These are phyloP conservation scores for Actinemys pallida DNA, from an alignment of 2,113 vertebrate species.

Conservation along the genomic window DNA sequence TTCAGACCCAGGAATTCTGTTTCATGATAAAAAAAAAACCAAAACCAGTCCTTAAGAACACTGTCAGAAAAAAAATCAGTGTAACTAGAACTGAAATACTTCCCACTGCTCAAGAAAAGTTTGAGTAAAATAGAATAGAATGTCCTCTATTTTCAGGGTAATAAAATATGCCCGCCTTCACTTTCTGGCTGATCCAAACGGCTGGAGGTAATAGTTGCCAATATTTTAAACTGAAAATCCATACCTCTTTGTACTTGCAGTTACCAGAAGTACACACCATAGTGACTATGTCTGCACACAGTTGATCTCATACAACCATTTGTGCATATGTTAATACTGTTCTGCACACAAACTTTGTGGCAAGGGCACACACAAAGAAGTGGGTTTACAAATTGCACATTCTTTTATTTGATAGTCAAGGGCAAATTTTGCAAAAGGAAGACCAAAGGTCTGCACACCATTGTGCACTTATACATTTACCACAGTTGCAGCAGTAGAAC, in stretches of 20 bases:
- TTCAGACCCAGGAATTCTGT: constrained; percentile 19
- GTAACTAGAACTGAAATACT: constrained; percentile 35
- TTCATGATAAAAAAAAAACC: neutral
- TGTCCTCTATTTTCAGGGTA: constrained; percentile 45
- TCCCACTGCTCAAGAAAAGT: constrained; percentile 31
- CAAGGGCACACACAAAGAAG: neutral
- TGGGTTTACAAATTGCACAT: neutral
- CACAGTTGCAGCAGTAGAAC: neutral
- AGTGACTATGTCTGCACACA: neutral
- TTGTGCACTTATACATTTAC: neutral
- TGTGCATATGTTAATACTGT: neutral
- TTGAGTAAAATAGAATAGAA: neutral
- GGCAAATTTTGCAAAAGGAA: neutral
- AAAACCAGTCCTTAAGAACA: constrained; percentile 43
- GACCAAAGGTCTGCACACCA: accelerated
- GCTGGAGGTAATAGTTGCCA: neutral
- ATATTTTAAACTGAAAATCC: constrained; percentile 18
- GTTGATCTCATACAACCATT: neutral
- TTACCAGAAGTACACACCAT: neutral
- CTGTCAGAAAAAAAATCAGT: constrained; percentile 26
- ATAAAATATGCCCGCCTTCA: constrained; percentile 6
- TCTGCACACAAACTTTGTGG: neutral
- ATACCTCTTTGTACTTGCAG: neutral
- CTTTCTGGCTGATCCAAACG: constrained; percentile 33
- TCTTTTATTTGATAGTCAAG: neutral